Evolutionary conservation across 2,888 invertebrate genomes (phyloP).

Genomic region (Maniola hyperantus): DNA sequence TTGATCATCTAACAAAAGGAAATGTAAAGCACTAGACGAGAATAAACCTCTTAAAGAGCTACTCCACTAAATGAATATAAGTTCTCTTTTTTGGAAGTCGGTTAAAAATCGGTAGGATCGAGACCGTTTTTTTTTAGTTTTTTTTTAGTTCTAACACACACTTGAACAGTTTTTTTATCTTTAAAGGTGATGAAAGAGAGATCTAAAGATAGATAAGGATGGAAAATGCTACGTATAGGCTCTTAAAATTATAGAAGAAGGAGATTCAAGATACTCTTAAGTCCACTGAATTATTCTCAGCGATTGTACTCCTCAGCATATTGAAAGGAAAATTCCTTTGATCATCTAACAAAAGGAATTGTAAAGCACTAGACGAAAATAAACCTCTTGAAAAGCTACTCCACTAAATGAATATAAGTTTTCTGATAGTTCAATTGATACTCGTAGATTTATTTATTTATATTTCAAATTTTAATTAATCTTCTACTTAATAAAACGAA

Average conservation of each 20-base stretch:
- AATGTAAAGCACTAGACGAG: background rate
- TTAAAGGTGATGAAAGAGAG: no score
- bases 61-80: background rate
- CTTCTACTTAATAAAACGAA: no score
- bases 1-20: conserved; percentile 10
- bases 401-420: background rate
- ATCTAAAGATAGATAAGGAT: no score
- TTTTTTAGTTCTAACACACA: no score
- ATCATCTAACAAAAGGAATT: conserved; percentile 9
- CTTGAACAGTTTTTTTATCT: no score
- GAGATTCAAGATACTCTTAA: background rate
- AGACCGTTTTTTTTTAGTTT: no score
- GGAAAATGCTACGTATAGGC: no score
- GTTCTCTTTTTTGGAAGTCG: no score
- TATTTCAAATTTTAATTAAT: no score
- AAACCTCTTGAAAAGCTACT: background rate
- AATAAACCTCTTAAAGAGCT: conserved; percentile 3
- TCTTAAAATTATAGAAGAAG: background rate
- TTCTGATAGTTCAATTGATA: background rate
- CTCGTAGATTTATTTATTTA: no score
- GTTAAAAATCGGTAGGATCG: no score
- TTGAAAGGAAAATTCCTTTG: conserved; percentile 7
- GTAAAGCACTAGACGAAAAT: background rate
- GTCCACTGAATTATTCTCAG: background rate
- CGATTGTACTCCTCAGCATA: background rate